A percentile compares a stretch with the other conserved stretches of the same genome.
Evolutionary conservation across 2,113 vertebrate species (phyloP).

Genomic region (Bufo bufo): DNA sequence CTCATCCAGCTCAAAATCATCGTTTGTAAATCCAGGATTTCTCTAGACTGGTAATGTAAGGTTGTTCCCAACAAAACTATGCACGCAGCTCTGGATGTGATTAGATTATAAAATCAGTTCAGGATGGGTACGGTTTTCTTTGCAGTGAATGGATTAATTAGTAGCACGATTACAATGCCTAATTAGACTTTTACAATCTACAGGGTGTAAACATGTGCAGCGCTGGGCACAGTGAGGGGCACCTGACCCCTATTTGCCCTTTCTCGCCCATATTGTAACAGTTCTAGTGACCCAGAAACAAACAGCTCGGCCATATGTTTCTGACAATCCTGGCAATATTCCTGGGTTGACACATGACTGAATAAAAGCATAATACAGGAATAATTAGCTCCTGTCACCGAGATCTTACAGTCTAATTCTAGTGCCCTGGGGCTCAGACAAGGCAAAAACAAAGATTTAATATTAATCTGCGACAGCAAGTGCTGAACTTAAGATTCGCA

Average conservation of each 20-base stretch:
- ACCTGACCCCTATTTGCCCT: not conserved
- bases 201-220: not conserved
- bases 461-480: slow-evolving; percentile 9
- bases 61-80: not conserved
- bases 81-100: not conserved
- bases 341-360: not conserved
- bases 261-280: not conserved
- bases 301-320: slow-evolving; percentile 2
- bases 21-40: too few relatives aligned
- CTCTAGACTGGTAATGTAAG: too few relatives aligned
- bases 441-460: slow-evolving; percentile 3
- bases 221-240: not conserved
- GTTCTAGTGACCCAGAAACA: slow-evolving; percentile 21
- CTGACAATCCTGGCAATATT: slow-evolving; percentile 10
- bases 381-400: slow-evolving; percentile 34
- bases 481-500: slow-evolving; percentile 24
- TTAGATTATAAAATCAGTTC: not conserved
- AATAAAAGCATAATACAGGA: slow-evolving; percentile 2
- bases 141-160: not conserved
- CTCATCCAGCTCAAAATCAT: too few relatives aligned
- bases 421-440: not conserved
- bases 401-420: slow-evolving; percentile 29
- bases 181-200: not conserved
- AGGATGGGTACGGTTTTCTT: not conserved
- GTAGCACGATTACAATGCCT: not conserved